A percentile compares a stretch with the other conserved stretches of the same genome.
Conservation (phyloP, 2,797 vertebrate genomes). For the Momotus momota region DNA sequence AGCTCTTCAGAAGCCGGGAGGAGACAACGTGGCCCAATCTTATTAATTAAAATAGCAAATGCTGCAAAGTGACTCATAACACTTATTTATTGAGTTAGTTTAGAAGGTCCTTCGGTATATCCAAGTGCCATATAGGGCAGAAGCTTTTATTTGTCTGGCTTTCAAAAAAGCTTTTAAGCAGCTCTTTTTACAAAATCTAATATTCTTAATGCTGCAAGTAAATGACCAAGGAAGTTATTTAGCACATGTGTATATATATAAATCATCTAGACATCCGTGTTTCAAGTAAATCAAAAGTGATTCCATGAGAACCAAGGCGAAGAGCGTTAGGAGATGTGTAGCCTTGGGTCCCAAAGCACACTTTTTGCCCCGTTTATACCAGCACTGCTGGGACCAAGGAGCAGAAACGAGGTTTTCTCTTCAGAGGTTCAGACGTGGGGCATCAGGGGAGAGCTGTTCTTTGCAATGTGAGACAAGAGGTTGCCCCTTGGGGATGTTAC, state of each 20-base stretch:
- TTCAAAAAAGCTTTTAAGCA: constrained; percentile 68
- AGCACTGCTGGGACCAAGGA: background rate
- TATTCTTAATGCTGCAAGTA: constrained; percentile 42
- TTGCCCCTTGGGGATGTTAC: background rate
- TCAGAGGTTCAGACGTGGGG: background rate
- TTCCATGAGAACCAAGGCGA: background rate
- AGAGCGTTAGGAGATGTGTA: background rate
- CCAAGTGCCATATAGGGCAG: constrained; percentile 5
- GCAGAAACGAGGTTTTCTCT: background rate
- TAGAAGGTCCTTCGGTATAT: constrained; percentile 33
- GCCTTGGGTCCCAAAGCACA: background rate
- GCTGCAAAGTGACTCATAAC: constrained; percentile 81
- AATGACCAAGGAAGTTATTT: constrained; percentile 45
- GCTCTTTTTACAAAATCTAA: constrained; percentile 33
- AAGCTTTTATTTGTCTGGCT: constrained; percentile 53
- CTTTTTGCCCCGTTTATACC: background rate
- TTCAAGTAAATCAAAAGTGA: constrained; percentile 49
- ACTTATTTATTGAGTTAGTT: constrained; percentile 37
- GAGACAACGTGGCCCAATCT: constrained; percentile 82
- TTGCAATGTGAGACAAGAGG: background rate
- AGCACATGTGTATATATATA: background rate
- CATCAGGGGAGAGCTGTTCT: background rate
- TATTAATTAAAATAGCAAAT: constrained; percentile 78
- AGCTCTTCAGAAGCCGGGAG: constrained; percentile 82
- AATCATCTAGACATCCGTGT: constrained; percentile 42